A percentile compares a stretch with the other conserved stretches of the same genome.
Evolutionary conservation across 2,888 invertebrate genomes (phyloP).

Genomic region (Hydropsyche betteni): DNA sequence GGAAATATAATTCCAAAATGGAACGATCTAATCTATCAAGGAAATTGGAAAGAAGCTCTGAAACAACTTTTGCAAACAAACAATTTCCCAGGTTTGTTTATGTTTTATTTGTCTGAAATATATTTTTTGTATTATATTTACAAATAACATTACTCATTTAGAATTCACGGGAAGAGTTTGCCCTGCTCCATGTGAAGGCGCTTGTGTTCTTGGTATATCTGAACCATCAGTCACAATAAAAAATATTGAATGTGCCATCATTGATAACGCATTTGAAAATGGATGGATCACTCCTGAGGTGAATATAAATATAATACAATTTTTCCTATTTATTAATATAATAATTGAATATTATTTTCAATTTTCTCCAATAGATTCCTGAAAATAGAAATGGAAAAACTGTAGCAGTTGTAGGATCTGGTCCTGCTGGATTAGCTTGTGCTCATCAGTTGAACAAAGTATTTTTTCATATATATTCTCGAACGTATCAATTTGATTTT

Average conservation of each 20-base stretch:
- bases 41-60: constrained; percentile 94
- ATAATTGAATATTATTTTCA: neutral
- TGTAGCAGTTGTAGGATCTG: constrained; percentile 92
- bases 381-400: constrained; percentile 77
- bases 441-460: constrained; percentile 95
- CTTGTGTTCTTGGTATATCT: constrained; percentile 95
- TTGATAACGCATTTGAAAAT: constrained; percentile 96
- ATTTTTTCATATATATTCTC: neutral
- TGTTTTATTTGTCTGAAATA: neutral
- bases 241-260: constrained; percentile 98
- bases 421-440: constrained; percentile 94
- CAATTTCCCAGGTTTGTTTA: constrained; percentile 84
- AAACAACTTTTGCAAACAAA: constrained; percentile 95
- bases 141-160: constrained; percentile 52
- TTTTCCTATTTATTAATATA: neutral
- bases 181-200: constrained; percentile 98
- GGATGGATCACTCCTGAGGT: constrained; percentile 91
- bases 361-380: constrained; percentile 68
- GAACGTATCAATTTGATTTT: neutral
- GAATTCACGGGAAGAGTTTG: constrained; percentile 94
- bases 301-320: constrained; percentile 21
- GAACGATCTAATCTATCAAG: constrained; percentile 96
- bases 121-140: neutral
- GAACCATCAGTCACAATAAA: constrained; percentile 98
- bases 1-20: constrained; percentile 99